Conservation (phyloP, 2,888 invertebrate species). For the Panzeria rudis region DNA sequence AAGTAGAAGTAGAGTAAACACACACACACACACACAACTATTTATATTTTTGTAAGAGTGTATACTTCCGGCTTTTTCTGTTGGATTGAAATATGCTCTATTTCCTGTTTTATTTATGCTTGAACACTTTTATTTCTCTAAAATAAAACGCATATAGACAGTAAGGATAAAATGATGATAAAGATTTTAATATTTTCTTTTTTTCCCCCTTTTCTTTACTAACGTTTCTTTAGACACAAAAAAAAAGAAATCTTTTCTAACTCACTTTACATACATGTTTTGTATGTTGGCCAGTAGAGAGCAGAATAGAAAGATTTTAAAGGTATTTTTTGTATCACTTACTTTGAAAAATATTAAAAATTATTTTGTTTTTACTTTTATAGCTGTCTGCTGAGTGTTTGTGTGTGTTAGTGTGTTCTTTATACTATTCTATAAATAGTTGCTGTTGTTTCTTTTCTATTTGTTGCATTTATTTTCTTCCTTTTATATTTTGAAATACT, state of each 20-base stretch:
- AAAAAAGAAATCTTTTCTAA: conserved; percentile 6
- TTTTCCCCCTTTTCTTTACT: conserved; percentile 6
- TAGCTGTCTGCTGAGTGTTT: neutral
- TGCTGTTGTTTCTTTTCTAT: conserved; percentile 26
- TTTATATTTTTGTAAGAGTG: conserved; percentile 11
- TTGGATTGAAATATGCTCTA: conserved; percentile 64
- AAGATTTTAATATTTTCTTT: conserved; percentile 21
- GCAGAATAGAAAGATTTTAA: neutral
- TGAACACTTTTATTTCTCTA: conserved; percentile 68
- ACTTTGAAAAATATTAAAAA: conserved; percentile 53
- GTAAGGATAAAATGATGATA: conserved; percentile 59
- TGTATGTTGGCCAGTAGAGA: neutral
- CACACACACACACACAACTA: neutral
- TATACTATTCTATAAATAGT: neutral
- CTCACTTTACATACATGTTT: conserved; percentile 1
- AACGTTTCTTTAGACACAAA: conserved; percentile 11
- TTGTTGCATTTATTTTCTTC: neutral
- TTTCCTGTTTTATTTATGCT: conserved; percentile 69
- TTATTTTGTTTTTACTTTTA: conserved; percentile 30
- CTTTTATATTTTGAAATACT: conserved; percentile 25
- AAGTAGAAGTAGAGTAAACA: neutral
- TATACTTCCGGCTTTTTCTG: conserved; percentile 60
- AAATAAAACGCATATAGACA: conserved; percentile 47
- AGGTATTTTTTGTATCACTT: conserved; percentile 20
- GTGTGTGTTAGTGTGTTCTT: neutral